These are phyloP conservation scores for Cataglyphis hispanica DNA, from an alignment of 1,140 invertebrate species.

Conservation along the genomic window DNA sequence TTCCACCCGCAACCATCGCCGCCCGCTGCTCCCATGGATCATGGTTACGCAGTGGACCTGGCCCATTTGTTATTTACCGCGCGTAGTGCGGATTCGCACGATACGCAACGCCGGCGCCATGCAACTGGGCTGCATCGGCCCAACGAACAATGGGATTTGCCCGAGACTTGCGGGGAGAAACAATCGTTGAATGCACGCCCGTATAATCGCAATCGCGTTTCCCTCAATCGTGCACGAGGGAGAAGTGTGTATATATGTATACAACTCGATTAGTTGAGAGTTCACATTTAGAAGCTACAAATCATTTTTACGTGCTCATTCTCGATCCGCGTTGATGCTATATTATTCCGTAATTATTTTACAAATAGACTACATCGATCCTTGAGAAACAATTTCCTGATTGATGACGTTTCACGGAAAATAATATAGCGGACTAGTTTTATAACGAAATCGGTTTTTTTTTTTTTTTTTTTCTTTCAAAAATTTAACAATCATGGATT, in stretches of 20 bases:
- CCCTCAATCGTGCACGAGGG: conserved; percentile 18
- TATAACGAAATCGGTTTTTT: conserved; percentile 24
- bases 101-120: conserved; percentile 67
- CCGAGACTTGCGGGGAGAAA: conserved; percentile 60
- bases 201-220: conserved; percentile 67
- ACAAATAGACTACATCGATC: not conserved
- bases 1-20: conserved; percentile 1
- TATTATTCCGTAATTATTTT: conserved; percentile 29
- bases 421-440: conserved; percentile 28
- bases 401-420: not conserved
- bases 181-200: conserved; percentile 58
- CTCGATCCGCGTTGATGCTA: conserved; percentile 6
- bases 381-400: conserved; percentile 5
- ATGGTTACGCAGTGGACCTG: conserved; percentile 72
- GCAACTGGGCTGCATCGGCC: conserved; percentile 22
- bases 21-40: conserved; percentile 68
- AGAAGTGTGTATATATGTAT: not conserved
- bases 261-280: conserved; percentile 23
- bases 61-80: conserved; percentile 75
- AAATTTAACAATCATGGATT: not conserved
- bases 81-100: conserved; percentile 67
- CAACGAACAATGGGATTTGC: conserved; percentile 69
- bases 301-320: conserved; percentile 65
- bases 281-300: conserved; percentile 63
- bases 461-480: not conserved